Percentiles rank a stretch among this genome's conserved stretches.
Evolutionary conservation across 2,113 vertebrate species (phyloP).

Genomic region (Steatornis caripensis): DNA sequence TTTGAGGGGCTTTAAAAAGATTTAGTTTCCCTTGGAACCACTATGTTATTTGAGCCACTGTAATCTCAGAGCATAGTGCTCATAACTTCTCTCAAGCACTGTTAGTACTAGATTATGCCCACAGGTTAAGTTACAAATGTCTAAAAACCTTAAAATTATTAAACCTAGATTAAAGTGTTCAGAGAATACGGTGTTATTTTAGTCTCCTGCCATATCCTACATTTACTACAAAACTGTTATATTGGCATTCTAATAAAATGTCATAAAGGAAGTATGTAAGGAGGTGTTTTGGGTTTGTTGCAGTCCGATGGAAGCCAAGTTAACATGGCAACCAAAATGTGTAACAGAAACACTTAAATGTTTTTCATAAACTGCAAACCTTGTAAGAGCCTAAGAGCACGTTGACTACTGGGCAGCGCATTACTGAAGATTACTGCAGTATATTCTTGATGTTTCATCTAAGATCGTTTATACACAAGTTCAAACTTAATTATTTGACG

Average conservation of each 20-base stretch:
- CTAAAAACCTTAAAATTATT: constrained; percentile 78
- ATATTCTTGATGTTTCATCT: neutral
- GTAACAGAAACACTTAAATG: constrained; percentile 77
- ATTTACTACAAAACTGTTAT: constrained; percentile 79
- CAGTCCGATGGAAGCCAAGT: constrained; percentile 72
- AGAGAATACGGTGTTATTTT: constrained; percentile 79
- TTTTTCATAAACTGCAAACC: constrained; percentile 70
- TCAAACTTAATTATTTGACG: neutral
- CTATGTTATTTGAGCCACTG: constrained; percentile 78
- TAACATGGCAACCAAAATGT: constrained; percentile 79
- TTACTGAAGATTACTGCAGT: neutral
- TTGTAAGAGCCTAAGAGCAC: constrained; percentile 41
- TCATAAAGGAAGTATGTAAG: constrained; percentile 84
- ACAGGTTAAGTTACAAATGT: constrained; percentile 77
- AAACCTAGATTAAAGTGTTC: constrained; percentile 79
- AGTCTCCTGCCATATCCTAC: constrained; percentile 81
- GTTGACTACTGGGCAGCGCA: constrained; percentile 15
- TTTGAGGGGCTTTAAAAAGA: constrained; percentile 79
- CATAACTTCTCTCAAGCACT: constrained; percentile 73
- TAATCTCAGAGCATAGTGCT: constrained; percentile 69
- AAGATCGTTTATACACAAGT: neutral
- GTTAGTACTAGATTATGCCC: constrained; percentile 78
- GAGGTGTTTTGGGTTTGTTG: constrained; percentile 82
- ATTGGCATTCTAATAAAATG: constrained; percentile 81
- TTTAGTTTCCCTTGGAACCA: constrained; percentile 83